Evolutionary conservation across 1,140 invertebrate species (phyloP).

Genomic region (Papilio machaon): DNA sequence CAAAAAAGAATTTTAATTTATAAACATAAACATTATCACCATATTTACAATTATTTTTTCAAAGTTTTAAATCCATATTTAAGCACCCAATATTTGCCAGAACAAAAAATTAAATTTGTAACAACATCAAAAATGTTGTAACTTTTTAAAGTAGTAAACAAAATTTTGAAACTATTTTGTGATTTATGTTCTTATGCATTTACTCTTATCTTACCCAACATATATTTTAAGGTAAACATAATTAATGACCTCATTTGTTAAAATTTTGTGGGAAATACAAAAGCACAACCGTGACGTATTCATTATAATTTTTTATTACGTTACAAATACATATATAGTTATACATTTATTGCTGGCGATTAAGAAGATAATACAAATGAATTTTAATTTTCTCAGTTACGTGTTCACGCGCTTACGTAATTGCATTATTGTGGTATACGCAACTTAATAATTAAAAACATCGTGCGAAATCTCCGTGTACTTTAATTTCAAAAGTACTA

Average conservation of each 20-base stretch:
- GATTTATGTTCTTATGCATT: no score
- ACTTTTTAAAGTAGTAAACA: no score
- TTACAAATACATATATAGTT: constrained; percentile 30
- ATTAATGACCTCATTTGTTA: not conserved
- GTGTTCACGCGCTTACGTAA: constrained; percentile 28
- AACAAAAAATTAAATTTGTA: no score
- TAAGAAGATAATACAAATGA: constrained; percentile 42
- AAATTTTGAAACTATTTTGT: no score
- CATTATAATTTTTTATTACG: constrained; percentile 30
- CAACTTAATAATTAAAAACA: constrained; percentile 29
- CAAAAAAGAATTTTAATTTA: no score
- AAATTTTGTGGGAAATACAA: not conserved
- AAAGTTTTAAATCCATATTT: no score
- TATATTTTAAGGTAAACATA: not conserved
- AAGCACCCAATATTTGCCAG: no score
- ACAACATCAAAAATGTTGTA: no score
- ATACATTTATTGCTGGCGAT: constrained; percentile 38
- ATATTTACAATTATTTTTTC: no score
- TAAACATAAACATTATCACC: no score
- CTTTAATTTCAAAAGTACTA: not conserved
- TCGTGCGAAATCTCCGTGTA: constrained; percentile 3
- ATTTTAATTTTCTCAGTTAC: constrained; percentile 37
- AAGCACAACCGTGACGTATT: constrained; percentile 22
- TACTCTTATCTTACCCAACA: not conserved
- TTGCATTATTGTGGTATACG: constrained; percentile 32